Conservation (phyloP, 2,113 vertebrate species). For the Tricholaema leucomelas region DNA sequence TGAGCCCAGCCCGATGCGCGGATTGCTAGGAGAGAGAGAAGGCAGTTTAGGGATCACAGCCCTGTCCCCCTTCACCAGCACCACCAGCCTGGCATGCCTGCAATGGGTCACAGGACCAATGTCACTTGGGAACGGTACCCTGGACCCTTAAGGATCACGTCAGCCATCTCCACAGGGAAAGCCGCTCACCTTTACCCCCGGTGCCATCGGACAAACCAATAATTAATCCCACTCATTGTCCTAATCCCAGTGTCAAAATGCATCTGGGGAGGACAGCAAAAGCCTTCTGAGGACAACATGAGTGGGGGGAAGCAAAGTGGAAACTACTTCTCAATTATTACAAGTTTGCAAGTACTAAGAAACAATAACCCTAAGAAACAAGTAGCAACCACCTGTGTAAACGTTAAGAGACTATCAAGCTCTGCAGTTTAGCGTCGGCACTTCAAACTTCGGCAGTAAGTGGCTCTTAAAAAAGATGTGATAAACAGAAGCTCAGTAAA, state of each 20-base stretch:
- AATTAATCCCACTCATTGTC: neutral
- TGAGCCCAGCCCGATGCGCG: conserved; percentile 84
- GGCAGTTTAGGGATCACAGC: neutral
- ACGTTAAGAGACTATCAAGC: neutral
- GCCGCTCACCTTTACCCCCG: rapidly evolving
- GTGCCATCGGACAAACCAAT: neutral
- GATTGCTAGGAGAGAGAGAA: conserved; percentile 76
- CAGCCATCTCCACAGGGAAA: neutral
- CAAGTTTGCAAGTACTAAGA: neutral
- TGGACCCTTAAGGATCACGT: rapidly evolving
- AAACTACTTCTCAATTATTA: neutral
- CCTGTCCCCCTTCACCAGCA: neutral
- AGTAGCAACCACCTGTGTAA: neutral
- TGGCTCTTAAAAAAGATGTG: neutral
- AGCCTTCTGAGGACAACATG: neutral
- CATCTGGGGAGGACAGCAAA: neutral
- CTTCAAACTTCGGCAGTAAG: neutral
- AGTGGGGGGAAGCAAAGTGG: neutral
- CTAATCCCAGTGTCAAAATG: neutral
- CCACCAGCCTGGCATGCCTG: rapidly evolving
- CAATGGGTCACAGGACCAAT: rapidly evolving
- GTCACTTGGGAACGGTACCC: rapidly evolving
- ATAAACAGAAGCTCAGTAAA: neutral
- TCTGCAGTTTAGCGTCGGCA: neutral
- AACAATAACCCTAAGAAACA: neutral